phyloP scores from a whole-genome alignment of 1,140 invertebrate species.

The Onthophagus taurus region DNA sequence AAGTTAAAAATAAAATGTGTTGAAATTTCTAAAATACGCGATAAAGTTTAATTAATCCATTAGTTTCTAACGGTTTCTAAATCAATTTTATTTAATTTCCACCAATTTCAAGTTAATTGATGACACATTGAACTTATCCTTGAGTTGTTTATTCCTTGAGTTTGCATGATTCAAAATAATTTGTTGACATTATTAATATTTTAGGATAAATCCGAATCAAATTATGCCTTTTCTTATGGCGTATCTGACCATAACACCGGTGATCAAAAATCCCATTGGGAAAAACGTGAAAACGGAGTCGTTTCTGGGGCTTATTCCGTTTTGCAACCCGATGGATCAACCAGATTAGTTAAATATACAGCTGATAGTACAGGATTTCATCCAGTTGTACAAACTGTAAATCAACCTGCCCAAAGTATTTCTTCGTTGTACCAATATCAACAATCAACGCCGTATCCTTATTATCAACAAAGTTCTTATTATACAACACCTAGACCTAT shows the following conservation, averaged over 20 bases:
- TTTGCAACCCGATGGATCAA: conserved; percentile 40
- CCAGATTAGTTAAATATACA: conserved; percentile 41
- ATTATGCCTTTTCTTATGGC: conserved; percentile 42
- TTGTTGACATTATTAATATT: neutral
- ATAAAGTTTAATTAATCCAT: too few relatives aligned
- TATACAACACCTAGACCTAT: neutral
- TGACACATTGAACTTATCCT: too few relatives aligned
- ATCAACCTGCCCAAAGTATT: neutral
- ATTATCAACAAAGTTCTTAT: neutral
- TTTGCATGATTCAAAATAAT: too few relatives aligned
- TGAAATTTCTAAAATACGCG: too few relatives aligned
- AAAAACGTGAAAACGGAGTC: conserved; percentile 39
- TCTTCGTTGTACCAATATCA: neutral
- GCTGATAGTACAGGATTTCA: conserved; percentile 41
- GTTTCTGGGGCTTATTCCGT: conserved; percentile 42
- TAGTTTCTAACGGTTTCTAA: too few relatives aligned
- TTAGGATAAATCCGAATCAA: conserved; percentile 27
- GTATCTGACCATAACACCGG: conserved; percentile 42
- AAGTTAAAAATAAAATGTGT: too few relatives aligned
- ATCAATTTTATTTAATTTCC: too few relatives aligned
- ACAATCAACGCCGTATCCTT: neutral
- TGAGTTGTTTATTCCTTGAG: too few relatives aligned
- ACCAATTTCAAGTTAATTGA: too few relatives aligned
- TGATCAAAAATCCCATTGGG: conserved; percentile 42
- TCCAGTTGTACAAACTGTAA: conserved; percentile 35